Evolutionary conservation across 30 jellyfish, hydroid and myxozoan species (phyloP).

Genomic region (Aurelia aurita complex sp. Pacific): DNA sequence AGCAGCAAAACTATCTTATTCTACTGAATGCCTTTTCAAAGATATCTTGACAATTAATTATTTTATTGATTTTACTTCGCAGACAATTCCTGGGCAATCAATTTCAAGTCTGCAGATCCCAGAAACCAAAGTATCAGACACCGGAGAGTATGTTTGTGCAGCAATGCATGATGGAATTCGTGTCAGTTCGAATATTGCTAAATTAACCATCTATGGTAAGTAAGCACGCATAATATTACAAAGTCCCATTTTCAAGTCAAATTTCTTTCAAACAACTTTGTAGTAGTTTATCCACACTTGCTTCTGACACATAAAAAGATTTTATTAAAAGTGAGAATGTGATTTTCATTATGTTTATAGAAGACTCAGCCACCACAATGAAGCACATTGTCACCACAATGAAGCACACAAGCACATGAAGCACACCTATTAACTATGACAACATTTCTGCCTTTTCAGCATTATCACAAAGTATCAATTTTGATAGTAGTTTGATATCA

Average conservation of each 20-base stretch:
- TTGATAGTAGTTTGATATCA: no score
- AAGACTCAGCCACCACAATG: no score
- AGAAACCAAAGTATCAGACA: slow-evolving; percentile 58
- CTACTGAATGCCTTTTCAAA: no score
- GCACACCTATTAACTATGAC: no score
- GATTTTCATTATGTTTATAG: no score
- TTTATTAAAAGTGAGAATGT: neutral
- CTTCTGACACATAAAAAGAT: neutral
- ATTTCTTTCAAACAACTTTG: neutral
- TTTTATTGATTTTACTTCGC: neutral
- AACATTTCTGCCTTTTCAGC: no score
- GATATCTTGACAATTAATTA: neutral
- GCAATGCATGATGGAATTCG: slow-evolving; percentile 70
- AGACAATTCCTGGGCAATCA: slow-evolving; percentile 74
- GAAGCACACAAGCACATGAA: no score
- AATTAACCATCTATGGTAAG: slow-evolving; percentile 86
- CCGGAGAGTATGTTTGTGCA: slow-evolving; percentile 84
- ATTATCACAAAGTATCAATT: no score
- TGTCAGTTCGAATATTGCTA: slow-evolving; percentile 69
- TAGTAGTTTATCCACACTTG: no score
- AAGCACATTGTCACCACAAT: no score
- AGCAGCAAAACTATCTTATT: no score
- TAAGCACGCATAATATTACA: neutral
- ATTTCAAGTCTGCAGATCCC: slow-evolving; percentile 27
- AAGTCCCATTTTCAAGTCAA: neutral